Percentiles rank a stretch among this genome's conserved stretches.
These are phyloP conservation scores for Ectemnius lituratus DNA, from an alignment of 2,888 invertebrate species.

Conservation along the genomic window DNA sequence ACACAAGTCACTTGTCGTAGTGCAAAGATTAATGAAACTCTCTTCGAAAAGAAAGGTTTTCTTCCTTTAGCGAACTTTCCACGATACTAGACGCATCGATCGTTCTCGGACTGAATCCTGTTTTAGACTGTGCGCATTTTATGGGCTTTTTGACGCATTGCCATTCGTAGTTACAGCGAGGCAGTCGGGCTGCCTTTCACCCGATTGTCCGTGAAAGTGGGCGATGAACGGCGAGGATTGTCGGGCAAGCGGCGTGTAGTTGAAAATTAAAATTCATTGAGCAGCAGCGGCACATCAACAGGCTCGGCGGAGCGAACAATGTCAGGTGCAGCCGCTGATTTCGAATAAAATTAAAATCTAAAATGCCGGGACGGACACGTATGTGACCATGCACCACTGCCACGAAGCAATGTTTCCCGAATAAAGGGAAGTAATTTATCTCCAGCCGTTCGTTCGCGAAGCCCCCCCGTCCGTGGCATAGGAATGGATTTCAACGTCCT, in stretches of 20 bases:
- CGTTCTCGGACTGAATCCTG: no score
- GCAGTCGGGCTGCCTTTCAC: no score
- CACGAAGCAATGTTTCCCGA: background rate
- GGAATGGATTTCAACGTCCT: slow-evolving; percentile 3
- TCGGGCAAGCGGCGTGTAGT: background rate
- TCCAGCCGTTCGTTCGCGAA: slow-evolving; percentile 27
- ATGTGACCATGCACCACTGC: no score
- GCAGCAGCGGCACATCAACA: background rate
- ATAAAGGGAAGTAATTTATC: slow-evolving; percentile 37
- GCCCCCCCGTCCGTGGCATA: slow-evolving; percentile 1
- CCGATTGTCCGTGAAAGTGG: background rate
- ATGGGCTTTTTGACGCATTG: no score
- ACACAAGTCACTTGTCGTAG: no score
- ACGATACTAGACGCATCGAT: no score
- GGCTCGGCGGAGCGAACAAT: background rate
- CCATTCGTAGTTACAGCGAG: no score
- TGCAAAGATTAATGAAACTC: no score
- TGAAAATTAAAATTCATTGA: slow-evolving; percentile 1
- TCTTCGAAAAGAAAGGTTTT: no score
- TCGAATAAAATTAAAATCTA: background rate
- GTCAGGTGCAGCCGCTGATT: background rate
- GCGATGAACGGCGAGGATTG: background rate
- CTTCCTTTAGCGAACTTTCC: no score
- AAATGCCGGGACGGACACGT: background rate
- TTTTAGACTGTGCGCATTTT: no score